A percentile compares a stretch with the other conserved stretches of the same genome.
These are phyloP conservation scores for Leucopsar rothschildi DNA, from an alignment of 2,113 vertebrate genomes.

Conservation along the genomic window DNA sequence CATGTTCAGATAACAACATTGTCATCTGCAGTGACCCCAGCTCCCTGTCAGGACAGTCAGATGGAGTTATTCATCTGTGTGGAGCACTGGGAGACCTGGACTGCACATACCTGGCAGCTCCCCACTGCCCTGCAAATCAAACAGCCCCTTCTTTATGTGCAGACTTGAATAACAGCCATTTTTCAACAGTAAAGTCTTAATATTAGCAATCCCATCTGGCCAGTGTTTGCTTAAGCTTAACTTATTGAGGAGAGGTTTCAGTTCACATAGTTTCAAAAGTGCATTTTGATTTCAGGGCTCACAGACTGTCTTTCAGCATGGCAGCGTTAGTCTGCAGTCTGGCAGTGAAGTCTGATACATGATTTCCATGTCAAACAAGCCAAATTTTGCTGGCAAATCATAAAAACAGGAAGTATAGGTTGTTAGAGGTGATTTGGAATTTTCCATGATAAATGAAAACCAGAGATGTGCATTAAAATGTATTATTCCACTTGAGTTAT, in stretches of 20 bases:
- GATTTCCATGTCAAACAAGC: not conserved
- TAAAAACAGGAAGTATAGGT: constrained; percentile 1
- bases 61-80: not conserved
- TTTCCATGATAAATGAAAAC: constrained; percentile 33
- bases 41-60: not conserved
- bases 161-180: not conserved
- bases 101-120: not conserved
- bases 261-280: not conserved
- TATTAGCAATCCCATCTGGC: not conserved
- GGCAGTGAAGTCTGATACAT: not conserved
- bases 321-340: not conserved
- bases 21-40: not conserved
- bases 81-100: not conserved
- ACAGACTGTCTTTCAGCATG: not conserved
- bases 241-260: not conserved
- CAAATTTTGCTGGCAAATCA: not conserved
- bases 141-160: not conserved
- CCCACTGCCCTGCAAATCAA: not conserved
- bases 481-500: not conserved
- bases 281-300: constrained; percentile 12
- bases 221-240: constrained; percentile 8
- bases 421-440: constrained; percentile 3
- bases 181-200: not conserved
- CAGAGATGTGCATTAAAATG: not conserved
- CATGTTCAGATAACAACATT: not conserved